A percentile compares a stretch with the other conserved stretches of the same genome.
These are phyloP conservation scores for Lepus europaeus DNA, from an alignment of 2,113 vertebrate genomes.

Conservation along the genomic window DNA sequence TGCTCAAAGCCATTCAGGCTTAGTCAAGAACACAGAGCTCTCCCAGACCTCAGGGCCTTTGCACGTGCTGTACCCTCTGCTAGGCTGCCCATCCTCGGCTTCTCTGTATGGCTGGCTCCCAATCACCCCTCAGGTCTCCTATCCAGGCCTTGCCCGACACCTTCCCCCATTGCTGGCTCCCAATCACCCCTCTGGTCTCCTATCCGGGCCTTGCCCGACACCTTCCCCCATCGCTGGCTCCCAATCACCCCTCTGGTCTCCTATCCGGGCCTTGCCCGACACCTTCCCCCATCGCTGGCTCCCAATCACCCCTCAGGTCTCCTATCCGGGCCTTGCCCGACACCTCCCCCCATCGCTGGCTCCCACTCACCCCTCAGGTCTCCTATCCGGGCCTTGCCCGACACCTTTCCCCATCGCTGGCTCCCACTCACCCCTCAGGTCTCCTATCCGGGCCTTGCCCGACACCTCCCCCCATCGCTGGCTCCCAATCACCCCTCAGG, in stretches of 20 bases:
- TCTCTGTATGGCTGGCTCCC: background rate
- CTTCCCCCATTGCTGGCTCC: background rate
- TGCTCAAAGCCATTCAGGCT: background rate
- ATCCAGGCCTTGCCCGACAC: background rate
- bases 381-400: background rate
- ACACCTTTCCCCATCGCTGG: background rate
- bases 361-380: background rate
- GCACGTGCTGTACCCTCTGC: background rate
- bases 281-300: background rate
- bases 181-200: background rate
- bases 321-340: background rate
- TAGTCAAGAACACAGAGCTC: background rate
- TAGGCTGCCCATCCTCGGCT: background rate
- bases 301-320: background rate
- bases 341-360: background rate
- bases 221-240: background rate
- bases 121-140: background rate
- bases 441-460: background rate
- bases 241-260: background rate
- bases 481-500: background rate
- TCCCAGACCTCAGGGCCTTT: background rate
- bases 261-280: background rate
- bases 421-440: background rate
- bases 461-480: too few relatives aligned
- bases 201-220: background rate